Evolutionary conservation across 53 echinoderm and acorn worm species (phyloP).

Genomic region (Echinarachnius parma): DNA sequence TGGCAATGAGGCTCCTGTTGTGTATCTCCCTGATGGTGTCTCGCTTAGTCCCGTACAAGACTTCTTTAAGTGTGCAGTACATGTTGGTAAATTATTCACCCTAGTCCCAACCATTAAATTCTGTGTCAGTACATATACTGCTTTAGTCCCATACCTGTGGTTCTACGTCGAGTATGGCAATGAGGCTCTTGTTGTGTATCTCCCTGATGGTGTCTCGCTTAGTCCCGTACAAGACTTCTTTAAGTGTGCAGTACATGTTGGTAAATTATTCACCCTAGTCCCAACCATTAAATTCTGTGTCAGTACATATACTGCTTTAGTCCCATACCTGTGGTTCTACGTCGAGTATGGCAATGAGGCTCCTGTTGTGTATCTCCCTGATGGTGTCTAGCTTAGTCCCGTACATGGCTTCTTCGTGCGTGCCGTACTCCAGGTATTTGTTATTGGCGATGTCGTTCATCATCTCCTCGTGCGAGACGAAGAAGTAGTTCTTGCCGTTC

Average conservation of each 20-base stretch:
- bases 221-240: slow-evolving; percentile 78
- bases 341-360: slow-evolving; percentile 95
- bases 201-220: slow-evolving; percentile 95
- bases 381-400: slow-evolving; percentile 98
- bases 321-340: slow-evolving; percentile 95
- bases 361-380: slow-evolving; percentile 88
- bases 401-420: slow-evolving; percentile 99
- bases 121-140: too few species aligned
- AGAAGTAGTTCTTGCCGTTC: slow-evolving; percentile 97
- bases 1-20: slow-evolving; percentile 89
- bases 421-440: slow-evolving; percentile 96
- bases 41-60: slow-evolving; percentile 96
- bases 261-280: too few species aligned
- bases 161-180: slow-evolving; percentile 97
- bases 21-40: slow-evolving; percentile 98
- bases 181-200: slow-evolving; percentile 91
- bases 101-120: too few species aligned
- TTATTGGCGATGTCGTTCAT: slow-evolving; percentile 97
- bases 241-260: too few species aligned
- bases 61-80: too few species aligned
- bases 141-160: slow-evolving; percentile 74
- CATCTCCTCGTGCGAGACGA: slow-evolving; percentile 92
- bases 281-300: neutral
- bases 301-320: neutral
- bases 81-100: too few species aligned